Evolutionary conservation across 2,797 vertebrate species (phyloP).

Genomic region (Gymnopithys bicolor): DNA sequence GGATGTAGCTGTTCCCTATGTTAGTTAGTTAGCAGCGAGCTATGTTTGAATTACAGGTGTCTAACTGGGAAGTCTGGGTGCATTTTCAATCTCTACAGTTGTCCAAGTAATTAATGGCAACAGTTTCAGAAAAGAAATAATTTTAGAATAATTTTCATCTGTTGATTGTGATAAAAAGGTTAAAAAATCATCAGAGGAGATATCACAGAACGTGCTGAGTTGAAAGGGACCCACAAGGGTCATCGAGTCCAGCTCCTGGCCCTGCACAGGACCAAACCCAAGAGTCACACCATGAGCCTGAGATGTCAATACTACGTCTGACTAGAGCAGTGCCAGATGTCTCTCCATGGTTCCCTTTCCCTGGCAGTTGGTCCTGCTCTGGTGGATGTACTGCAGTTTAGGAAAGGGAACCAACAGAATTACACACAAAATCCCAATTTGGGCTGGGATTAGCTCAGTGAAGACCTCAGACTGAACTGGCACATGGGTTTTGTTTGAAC

Average conservation of each 20-base stretch:
- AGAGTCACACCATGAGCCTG: not conserved
- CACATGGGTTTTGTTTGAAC: constrained; percentile 6
- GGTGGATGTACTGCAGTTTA: not conserved
- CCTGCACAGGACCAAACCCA: not conserved
- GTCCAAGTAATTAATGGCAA: not conserved
- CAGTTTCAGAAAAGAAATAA: not conserved
- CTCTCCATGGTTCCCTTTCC: not conserved
- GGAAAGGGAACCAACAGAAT: not conserved
- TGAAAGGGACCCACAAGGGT: not conserved
- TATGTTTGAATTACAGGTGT: not conserved
- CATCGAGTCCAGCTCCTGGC: not conserved
- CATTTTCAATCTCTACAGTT: not conserved
- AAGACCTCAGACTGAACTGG: constrained; percentile 39
- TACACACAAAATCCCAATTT: accelerated
- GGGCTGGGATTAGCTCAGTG: not conserved
- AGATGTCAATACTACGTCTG: accelerated
- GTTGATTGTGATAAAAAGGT: not conserved
- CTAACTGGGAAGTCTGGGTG: not conserved
- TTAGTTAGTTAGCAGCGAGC: not conserved
- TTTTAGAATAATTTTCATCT: not conserved
- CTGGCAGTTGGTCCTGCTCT: not conserved
- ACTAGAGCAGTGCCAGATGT: not conserved
- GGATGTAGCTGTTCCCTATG: too few relatives aligned
- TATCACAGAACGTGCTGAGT: not conserved
- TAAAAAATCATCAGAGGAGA: not conserved